Percentiles rank a stretch among this genome's conserved stretches.
Conservation (phyloP, 2,113 vertebrate genomes). For the Cromileptes altivelis region DNA sequence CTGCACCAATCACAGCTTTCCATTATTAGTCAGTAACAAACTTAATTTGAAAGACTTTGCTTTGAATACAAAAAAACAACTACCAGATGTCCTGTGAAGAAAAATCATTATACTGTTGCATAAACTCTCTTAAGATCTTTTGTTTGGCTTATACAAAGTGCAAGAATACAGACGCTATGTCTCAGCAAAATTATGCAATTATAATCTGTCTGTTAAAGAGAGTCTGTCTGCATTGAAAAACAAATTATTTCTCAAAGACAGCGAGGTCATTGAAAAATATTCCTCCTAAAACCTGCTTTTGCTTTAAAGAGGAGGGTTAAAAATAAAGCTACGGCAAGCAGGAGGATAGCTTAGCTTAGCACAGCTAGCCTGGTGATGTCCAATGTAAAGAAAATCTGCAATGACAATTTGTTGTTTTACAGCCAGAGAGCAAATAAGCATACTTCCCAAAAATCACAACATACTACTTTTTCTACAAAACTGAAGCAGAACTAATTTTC, state of each 20-base stretch:
- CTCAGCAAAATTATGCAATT: no score
- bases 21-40: conserved; percentile 26
- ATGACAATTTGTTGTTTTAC: not conserved
- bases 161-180: not conserved
- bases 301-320: not conserved
- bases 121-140: not conserved
- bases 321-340: not conserved
- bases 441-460: not conserved
- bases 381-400: not conserved
- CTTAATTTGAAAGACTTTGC: conserved; percentile 19
- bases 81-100: conserved; percentile 9
- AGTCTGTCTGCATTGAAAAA: not conserved
- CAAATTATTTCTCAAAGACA: not conserved
- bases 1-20: not conserved
- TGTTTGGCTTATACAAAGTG: not conserved
- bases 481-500: no score
- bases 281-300: not conserved
- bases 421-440: not conserved
- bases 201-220: not conserved
- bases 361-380: not conserved
- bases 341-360: not conserved
- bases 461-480: no score
- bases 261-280: not conserved
- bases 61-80: not conserved
- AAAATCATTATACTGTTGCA: not conserved